phyloP scores from a whole-genome alignment of 2,113 vertebrate species.

The Macroglossus sobrinus region DNA sequence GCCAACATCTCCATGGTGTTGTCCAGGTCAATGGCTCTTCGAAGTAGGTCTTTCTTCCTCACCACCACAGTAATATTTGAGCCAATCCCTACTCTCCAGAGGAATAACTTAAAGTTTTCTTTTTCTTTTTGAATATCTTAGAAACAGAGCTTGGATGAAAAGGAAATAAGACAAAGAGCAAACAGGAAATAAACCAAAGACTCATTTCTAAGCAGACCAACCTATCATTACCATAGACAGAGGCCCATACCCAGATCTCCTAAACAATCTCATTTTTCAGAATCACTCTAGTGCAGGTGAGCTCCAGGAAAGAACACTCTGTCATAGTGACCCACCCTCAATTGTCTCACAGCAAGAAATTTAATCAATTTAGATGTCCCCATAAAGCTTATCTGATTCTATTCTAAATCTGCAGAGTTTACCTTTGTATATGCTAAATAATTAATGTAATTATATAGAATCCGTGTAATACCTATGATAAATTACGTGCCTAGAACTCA shows the following conservation, averaged over 20 bases:
- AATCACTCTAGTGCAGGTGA: not conserved
- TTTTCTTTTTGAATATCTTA: not conserved
- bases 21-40: not conserved
- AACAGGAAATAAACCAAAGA: slow-evolving; percentile 1
- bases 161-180: not conserved
- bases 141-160: not conserved
- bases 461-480: slow-evolving; percentile 54
- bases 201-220: not conserved
- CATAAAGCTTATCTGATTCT: slow-evolving; percentile 55
- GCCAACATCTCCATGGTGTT: not conserved
- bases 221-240: not conserved
- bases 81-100: not conserved
- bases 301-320: not conserved
- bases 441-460: slow-evolving; percentile 69
- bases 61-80: not conserved
- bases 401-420: slow-evolving; percentile 51
- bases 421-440: slow-evolving; percentile 68
- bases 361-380: slow-evolving; percentile 40
- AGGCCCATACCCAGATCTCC: not conserved
- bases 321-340: not conserved
- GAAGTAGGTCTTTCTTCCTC: not conserved
- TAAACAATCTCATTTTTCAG: not conserved
- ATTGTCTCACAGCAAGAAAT: not conserved
- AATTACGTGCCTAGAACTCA: slow-evolving; percentile 64
- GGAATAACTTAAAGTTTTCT: not conserved